These are phyloP conservation scores for Botia kubotai DNA, from an alignment of 2,797 vertebrate genomes.

Conservation along the genomic window DNA sequence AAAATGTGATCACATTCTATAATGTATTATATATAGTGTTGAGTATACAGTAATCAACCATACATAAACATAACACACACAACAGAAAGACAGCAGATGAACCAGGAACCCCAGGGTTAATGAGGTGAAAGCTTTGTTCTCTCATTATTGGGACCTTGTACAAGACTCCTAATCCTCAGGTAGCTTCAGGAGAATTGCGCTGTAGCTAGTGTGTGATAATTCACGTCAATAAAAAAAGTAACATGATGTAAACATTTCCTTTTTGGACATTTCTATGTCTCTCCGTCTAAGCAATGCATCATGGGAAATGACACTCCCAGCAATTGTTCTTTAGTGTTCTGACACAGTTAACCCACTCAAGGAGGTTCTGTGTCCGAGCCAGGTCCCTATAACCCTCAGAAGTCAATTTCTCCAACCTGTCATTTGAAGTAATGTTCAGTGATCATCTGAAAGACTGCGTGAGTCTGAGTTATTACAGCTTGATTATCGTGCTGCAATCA, in stretches of 20 bases:
- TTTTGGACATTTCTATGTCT: conserved; percentile 5
- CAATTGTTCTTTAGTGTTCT: conserved; percentile 9
- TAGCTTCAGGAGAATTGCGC: neutral
- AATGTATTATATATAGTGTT: no score
- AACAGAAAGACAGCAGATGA: neutral
- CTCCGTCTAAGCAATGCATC: no score
- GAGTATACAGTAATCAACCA: no score
- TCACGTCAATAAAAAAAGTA: neutral
- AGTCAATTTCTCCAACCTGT: conserved; percentile 17
- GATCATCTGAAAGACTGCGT: conserved; percentile 19
- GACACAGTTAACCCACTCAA: conserved; percentile 29
- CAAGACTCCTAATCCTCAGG: neutral
- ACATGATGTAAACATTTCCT: neutral
- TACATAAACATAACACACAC: neutral
- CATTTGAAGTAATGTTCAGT: conserved; percentile 20
- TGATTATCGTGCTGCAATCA: neutral
- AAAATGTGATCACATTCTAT: neutral
- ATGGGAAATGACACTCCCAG: conserved; percentile 16
- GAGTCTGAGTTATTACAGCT: conserved; percentile 8
- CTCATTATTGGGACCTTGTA: neutral
- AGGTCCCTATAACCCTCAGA: conserved; percentile 13
- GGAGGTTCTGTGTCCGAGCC: conserved; percentile 24
- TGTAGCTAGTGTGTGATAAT: neutral
- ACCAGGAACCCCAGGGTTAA: no score
- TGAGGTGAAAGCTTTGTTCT: neutral